A percentile compares a stretch with the other conserved stretches of the same genome.
Evolutionary conservation across 2,797 vertebrate genomes (phyloP).

Genomic region (Neopelma chrysocephalum): DNA sequence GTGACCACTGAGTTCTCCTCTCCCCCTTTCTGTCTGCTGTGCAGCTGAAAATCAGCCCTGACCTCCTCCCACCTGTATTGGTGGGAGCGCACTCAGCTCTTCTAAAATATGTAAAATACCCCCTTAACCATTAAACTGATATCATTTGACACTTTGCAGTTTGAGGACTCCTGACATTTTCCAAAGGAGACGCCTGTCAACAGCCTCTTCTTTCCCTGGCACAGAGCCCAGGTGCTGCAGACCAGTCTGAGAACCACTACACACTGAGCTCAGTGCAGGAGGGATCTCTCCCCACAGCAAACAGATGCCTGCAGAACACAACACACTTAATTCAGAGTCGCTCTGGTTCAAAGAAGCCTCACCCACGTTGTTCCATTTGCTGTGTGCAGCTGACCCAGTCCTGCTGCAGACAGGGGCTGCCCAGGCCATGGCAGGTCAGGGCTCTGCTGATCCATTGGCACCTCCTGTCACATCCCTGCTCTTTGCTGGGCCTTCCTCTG

Average conservation of each 20-base stretch:
- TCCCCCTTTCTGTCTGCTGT: not conserved
- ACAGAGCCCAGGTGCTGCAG: not conserved
- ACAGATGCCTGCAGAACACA: not conserved
- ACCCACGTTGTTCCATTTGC: not conserved
- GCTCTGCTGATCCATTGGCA: not conserved
- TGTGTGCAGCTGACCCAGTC: rapidly evolving
- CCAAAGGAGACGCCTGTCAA: not conserved
- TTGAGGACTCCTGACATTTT: constrained; percentile 7
- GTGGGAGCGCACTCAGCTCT: not conserved
- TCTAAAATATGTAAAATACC: not conserved
- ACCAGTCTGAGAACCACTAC: not conserved
- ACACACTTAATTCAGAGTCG: not conserved
- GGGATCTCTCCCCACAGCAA: not conserved
- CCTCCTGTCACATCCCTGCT: not conserved
- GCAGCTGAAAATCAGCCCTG: not conserved
- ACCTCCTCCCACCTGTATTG: not conserved
- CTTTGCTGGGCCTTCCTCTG: not conserved
- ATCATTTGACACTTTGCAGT: not conserved
- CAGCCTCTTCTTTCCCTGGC: not conserved
- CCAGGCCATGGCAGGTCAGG: not conserved
- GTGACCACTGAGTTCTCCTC: not conserved
- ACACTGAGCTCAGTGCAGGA: not conserved
- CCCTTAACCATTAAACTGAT: not conserved
- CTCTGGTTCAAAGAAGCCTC: not conserved
- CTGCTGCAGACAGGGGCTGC: not conserved